Evolutionary conservation across 1,140 invertebrate genomes (phyloP).

Genomic region (Euwallacea similis): DNA sequence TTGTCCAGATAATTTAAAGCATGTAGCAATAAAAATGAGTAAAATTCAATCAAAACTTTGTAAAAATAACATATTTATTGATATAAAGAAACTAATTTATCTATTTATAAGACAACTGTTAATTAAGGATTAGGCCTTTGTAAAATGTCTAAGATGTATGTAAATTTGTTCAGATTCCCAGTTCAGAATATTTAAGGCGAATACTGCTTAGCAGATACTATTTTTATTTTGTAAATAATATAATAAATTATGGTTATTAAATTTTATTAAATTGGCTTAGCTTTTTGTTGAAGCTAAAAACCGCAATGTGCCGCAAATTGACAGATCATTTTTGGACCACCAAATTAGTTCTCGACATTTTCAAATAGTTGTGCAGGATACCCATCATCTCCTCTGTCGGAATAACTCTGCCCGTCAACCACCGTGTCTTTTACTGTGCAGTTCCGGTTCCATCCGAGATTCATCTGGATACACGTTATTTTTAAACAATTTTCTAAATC

Average conservation of each 20-base stretch:
- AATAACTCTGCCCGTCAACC: too few species aligned
- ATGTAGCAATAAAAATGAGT: constrained; percentile 18
- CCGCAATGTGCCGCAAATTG: not conserved
- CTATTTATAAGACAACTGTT: constrained; percentile 30
- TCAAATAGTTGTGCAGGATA: too few species aligned
- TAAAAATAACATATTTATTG: constrained; percentile 24
- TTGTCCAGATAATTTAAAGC: constrained; percentile 6
- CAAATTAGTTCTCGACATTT: too few species aligned
- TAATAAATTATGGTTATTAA: constrained; percentile 43
- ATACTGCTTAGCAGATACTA: constrained; percentile 51
- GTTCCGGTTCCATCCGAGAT: too few species aligned
- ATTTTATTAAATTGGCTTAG: constrained; percentile 3
- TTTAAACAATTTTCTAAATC: too few species aligned
- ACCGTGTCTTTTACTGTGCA: too few species aligned
- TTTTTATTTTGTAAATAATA: constrained; percentile 52
- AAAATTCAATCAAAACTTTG: constrained; percentile 25
- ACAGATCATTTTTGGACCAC: too few species aligned
- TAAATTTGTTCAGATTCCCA: constrained; percentile 40
- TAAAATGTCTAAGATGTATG: constrained; percentile 36
- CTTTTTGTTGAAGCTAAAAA: not conserved
- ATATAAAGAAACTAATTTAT: constrained; percentile 21
- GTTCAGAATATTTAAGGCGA: constrained; percentile 30
- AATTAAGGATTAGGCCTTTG: constrained; percentile 38
- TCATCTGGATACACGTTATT: too few species aligned
- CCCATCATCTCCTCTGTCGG: too few species aligned